These are phyloP conservation scores for Cyanistes caeruleus DNA, from an alignment of 2,113 vertebrate genomes.

Conservation along the genomic window DNA sequence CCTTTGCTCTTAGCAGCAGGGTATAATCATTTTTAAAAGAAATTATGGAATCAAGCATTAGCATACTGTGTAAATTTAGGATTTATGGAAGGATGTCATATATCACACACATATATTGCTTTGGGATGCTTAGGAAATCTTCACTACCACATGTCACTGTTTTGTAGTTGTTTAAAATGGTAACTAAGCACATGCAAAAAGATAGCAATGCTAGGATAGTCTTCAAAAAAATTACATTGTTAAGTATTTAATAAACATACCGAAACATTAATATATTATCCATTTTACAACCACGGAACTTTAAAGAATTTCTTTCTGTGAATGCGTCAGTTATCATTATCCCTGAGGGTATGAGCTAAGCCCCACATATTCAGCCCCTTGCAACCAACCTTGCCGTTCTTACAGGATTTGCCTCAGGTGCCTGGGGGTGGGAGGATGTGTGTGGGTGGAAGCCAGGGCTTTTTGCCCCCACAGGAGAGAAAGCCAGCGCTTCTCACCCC, in stretches of 20 bases:
- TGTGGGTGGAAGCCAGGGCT: neutral
- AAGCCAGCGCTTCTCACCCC: neutral
- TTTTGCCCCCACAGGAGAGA: neutral
- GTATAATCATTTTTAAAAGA: constrained; percentile 72
- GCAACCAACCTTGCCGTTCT: neutral
- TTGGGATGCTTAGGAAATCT: constrained; percentile 62
- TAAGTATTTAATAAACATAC: constrained; percentile 40
- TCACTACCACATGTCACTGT: constrained; percentile 62
- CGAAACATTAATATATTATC: constrained; percentile 6
- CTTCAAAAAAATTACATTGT: constrained; percentile 28
- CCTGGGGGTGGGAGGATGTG: neutral
- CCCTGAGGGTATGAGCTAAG: neutral
- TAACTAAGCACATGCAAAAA: constrained; percentile 45
- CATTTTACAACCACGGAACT: neutral
- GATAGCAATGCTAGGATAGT: constrained; percentile 11
- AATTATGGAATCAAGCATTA: constrained; percentile 70
- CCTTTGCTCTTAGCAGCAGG: constrained; percentile 69
- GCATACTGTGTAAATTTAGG: constrained; percentile 67
- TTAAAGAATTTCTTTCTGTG: neutral
- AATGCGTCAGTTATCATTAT: neutral
- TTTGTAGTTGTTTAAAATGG: constrained; percentile 63
- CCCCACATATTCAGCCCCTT: neutral
- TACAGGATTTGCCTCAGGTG: neutral
- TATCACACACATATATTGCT: constrained; percentile 59
- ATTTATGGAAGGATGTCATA: constrained; percentile 63